Percentiles rank a stretch among this genome's conserved stretches.
Conservation (phyloP, 2,113 vertebrate species). For the Thunnus maccoyii region DNA sequence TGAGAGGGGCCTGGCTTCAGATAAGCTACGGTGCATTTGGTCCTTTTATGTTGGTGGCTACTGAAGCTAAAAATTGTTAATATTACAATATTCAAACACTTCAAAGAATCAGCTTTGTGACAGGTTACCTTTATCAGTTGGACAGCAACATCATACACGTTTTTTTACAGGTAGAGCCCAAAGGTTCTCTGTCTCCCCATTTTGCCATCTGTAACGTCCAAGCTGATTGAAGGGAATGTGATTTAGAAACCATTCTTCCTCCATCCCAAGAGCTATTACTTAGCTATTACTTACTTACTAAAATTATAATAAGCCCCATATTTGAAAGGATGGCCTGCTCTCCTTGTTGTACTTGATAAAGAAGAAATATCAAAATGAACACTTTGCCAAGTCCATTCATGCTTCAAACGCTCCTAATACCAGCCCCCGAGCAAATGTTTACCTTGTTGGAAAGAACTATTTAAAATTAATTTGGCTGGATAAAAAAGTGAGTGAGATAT, state of each 20-base stretch:
- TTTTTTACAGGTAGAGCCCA: conserved; percentile 10
- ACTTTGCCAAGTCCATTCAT: conserved; percentile 61
- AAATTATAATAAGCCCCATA: conserved; percentile 40
- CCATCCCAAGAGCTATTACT: conserved; percentile 11
- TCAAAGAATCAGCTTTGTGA: neutral
- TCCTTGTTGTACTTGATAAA: conserved; percentile 55
- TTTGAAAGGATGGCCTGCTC: conserved; percentile 38
- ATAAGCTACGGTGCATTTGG: neutral
- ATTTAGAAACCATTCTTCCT: conserved; percentile 24
- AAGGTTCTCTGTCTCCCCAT: neutral
- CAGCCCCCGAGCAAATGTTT: conserved; percentile 67
- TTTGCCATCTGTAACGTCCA: conserved; percentile 23
- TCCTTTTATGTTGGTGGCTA: neutral
- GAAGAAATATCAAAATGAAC: conserved; percentile 53
- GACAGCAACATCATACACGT: neutral
- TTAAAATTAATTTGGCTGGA: conserved; percentile 69
- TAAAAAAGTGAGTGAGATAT: conserved; percentile 51
- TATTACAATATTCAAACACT: conserved; percentile 11
- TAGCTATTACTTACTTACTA: neutral
- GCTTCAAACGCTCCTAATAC: conserved; percentile 51
- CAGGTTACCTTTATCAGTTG: neutral
- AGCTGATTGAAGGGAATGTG: conserved; percentile 17
- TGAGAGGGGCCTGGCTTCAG: neutral
- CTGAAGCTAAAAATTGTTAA: neutral
- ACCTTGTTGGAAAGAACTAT: conserved; percentile 63